These are phyloP conservation scores for Choloepus hoffmanni DNA, from an alignment of 2,113 vertebrate species.

Conservation along the genomic window DNA sequence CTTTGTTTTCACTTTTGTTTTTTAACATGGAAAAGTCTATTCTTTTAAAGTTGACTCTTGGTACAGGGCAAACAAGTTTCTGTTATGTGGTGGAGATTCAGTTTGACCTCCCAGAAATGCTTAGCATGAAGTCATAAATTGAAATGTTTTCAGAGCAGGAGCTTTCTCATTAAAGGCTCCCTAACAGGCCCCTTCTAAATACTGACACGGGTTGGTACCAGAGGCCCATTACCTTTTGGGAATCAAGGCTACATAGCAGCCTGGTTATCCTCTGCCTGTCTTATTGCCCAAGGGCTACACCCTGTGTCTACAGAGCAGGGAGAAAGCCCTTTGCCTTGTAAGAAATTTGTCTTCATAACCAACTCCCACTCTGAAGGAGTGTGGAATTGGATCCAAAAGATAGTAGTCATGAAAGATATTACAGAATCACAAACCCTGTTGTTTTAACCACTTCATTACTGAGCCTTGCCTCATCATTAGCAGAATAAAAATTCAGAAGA, in stretches of 20 bases:
- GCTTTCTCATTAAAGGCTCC: conserved; percentile 71
- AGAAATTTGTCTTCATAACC: conserved; percentile 59
- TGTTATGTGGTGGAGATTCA: conserved; percentile 73
- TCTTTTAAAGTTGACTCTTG: conserved; percentile 78
- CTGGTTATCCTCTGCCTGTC: conserved; percentile 69
- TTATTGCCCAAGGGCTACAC: conserved; percentile 60
- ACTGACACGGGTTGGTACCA: conserved; percentile 84
- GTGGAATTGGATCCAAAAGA: conserved; percentile 70
- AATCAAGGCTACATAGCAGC: conserved; percentile 77
- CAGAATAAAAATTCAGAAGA: conserved; percentile 14
- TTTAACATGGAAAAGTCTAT: conserved; percentile 70
- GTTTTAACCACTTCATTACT: conserved; percentile 53
- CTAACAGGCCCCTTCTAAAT: conserved; percentile 57
- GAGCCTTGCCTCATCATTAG: conserved; percentile 38
- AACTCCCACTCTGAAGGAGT: conserved; percentile 58
- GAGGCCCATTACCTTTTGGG: conserved; percentile 72
- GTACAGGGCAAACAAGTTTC: conserved; percentile 72
- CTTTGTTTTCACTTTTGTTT: conserved; percentile 67
- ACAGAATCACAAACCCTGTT: conserved; percentile 8
- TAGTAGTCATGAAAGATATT: conserved; percentile 54
- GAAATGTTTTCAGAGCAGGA: conserved; percentile 78
- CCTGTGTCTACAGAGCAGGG: conserved; percentile 13
- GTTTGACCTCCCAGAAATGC: conserved; percentile 77
- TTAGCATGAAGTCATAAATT: conserved; percentile 83
- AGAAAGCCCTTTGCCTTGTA: conserved; percentile 65